Conservation (phyloP, 1,140 invertebrate species). For the Streblospio benedicti region DNA sequence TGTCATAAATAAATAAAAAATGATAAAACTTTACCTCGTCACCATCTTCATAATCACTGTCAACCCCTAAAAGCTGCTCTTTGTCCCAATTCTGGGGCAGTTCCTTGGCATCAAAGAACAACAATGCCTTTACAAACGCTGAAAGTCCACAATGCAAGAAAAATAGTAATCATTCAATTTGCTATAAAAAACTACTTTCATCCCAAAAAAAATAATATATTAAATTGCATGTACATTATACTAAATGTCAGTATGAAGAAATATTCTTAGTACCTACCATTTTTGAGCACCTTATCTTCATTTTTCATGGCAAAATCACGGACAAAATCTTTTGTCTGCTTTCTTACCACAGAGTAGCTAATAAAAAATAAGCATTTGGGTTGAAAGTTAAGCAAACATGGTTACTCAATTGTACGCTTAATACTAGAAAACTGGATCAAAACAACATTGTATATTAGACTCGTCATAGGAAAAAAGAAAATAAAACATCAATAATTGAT, state of each 20-base stretch:
- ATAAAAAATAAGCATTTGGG: too few relatives aligned
- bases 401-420: too few relatives aligned
- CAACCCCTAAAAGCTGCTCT: conserved; percentile 67
- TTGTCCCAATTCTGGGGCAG: conserved; percentile 86
- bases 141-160: too few relatives aligned
- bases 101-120: conserved; percentile 78
- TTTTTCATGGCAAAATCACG: conserved; percentile 70
- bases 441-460: too few relatives aligned
- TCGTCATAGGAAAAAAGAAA: too few relatives aligned
- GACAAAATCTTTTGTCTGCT: conserved; percentile 81
- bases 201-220: background rate
- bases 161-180: too few relatives aligned
- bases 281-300: conserved; percentile 66
- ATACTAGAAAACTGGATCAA: too few relatives aligned
- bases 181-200: background rate
- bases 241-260: too few relatives aligned
- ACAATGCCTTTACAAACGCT: conserved; percentile 78
- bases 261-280: conserved; percentile 41
- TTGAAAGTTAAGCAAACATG: too few relatives aligned
- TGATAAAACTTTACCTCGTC: too few relatives aligned
- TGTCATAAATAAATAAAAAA: too few relatives aligned
- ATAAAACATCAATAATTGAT: background rate
- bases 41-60: conserved; percentile 39
- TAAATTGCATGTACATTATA: too few relatives aligned
- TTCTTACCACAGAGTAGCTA: conserved; percentile 85